These are phyloP conservation scores for Prionailurus bengalensis DNA, from an alignment of 2,113 vertebrate genomes.

Conservation along the genomic window DNA sequence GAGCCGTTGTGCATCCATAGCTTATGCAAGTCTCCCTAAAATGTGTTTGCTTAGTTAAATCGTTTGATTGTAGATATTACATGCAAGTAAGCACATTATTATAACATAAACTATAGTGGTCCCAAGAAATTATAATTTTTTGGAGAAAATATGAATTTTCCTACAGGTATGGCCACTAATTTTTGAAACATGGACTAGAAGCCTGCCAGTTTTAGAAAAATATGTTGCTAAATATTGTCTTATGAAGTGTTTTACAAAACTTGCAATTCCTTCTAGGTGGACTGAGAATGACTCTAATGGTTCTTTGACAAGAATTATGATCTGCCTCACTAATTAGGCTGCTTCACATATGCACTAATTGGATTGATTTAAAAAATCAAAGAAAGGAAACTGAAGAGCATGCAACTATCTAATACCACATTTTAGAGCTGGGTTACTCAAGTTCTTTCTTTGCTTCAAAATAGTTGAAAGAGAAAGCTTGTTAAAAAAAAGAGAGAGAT, in stretches of 20 bases:
- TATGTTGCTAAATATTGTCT: background rate
- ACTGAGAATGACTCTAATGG: background rate
- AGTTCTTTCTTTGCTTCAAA: slow-evolving; percentile 47
- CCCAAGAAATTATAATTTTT: slow-evolving; percentile 4
- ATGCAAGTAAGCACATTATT: background rate
- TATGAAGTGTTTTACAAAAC: slow-evolving; percentile 55
- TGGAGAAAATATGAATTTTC: slow-evolving; percentile 47
- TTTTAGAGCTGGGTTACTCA: background rate
- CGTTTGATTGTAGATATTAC: slow-evolving; percentile 5
- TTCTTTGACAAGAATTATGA: slow-evolving; percentile 62
- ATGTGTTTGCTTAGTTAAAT: slow-evolving; percentile 26
- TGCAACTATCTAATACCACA: background rate
- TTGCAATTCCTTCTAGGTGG: background rate
- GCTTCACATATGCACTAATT: slow-evolving; percentile 61
- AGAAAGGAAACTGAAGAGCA: slow-evolving; percentile 30
- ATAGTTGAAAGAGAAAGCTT: background rate
- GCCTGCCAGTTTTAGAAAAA: background rate
- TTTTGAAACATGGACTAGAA: background rate
- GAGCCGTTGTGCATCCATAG: background rate
- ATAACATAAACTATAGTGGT: background rate
- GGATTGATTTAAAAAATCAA: slow-evolving; percentile 62
- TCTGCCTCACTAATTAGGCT: slow-evolving; percentile 72
- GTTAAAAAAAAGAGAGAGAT: background rate
- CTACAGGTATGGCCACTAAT: background rate
- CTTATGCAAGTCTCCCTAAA: background rate